Evolutionary conservation across 2,888 invertebrate genomes (phyloP), one percentile per base, ranked within the genome.

Genomic region (Tuberolachnus salignus): DNA sequence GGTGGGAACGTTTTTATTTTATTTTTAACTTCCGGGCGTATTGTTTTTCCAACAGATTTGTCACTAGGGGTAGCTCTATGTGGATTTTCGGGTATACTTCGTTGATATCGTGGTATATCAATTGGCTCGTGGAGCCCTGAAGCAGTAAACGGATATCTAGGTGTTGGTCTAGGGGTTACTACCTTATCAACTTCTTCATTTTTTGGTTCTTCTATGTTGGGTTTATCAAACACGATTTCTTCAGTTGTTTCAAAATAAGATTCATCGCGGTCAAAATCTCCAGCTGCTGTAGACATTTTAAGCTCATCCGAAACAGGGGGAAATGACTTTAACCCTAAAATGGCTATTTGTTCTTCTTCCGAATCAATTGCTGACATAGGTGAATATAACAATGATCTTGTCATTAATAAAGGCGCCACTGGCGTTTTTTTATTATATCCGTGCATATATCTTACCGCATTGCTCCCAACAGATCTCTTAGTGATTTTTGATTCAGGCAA

Each of bases 51-150:
- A 26, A 14, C 13, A 19, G 46, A 19, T 49, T 72, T 72, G 13
- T 72, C 71, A 19, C 46, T 19, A 6, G 71, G 59, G 4, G 46
- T 61, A 9, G 46, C 46, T 23, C 23, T 46, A n/a, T 78, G 69
- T 23, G 78, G 78, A n/a, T 78, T 78, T 51, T 81, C 81, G 42
- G 83, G 83, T 9, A 84, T 82, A 81, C 82, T 83, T 80, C 82
- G 82, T 75, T 94, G 94, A 84, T 94, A 94, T 83, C 89, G 90
- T 11, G 94, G 94, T 82, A 94, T 90, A 70, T 92, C 90, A 1
- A 92, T 91, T 42, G 93, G 91, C 85, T 91, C 91, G 84, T 92
- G 92, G 13, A 87, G 82, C 2, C 85, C 84, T 8, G 82, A 80
- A n/a, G 80, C 74, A 0, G 82, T 81, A 14, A 81, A 80, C 2